A percentile compares a stretch with the other conserved stretches of the same genome.
These are phyloP conservation scores for Proteles cristata DNA, from an alignment of 2,113 vertebrate species.

Conservation along the genomic window DNA sequence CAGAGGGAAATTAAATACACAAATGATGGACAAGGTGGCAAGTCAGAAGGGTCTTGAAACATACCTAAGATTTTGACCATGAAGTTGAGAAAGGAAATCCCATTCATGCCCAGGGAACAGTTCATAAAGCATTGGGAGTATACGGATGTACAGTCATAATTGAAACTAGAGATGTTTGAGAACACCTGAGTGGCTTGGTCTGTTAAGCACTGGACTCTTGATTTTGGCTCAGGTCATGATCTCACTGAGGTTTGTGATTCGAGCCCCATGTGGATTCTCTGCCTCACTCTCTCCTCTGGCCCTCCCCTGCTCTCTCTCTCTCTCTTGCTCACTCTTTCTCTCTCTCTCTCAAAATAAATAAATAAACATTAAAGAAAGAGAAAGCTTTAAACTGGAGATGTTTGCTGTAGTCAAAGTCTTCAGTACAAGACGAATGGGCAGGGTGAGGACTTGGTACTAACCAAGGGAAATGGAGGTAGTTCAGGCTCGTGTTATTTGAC, in stretches of 20 bases:
- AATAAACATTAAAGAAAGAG: no score
- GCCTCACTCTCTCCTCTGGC: no score
- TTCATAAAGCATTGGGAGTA: no score
- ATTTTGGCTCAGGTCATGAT: no score
- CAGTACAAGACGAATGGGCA: background rate
- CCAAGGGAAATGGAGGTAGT: background rate
- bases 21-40: background rate
- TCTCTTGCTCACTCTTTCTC: no score
- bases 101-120: background rate
- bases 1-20: background rate
- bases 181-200: no score
- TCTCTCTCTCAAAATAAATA: no score
- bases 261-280: no score
- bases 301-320: no score
- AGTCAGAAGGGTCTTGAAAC: background rate
- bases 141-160: background rate
- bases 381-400: no score
- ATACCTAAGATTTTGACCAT: background rate
- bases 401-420: background rate
- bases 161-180: background rate
- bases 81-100: background rate
- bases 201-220: no score
- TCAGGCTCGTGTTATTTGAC: background rate
- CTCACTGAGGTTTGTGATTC: no score
- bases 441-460: background rate